Conservation (phyloP, 2,113 vertebrate species). For the Osmerus mordax region DNA sequence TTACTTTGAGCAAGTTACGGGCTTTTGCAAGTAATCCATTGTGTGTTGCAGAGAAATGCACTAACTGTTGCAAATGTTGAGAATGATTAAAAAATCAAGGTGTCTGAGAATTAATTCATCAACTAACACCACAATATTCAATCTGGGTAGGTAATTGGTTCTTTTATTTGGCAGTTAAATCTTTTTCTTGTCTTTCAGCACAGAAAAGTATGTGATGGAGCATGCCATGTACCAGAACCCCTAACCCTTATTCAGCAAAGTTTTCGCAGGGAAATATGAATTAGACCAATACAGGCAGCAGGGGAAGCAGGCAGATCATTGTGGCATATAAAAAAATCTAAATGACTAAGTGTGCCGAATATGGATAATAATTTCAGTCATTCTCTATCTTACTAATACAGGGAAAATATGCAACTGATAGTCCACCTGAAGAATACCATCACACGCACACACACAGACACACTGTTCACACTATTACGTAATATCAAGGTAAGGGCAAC, state of each 20-base stretch:
- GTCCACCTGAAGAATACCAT: slow-evolving; percentile 49
- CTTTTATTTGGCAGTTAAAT: slow-evolving; percentile 68
- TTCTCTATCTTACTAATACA: slow-evolving; percentile 50
- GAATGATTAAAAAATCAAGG: not conserved
- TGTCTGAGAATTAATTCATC: not conserved
- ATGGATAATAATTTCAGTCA: slow-evolving; percentile 59
- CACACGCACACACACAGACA: slow-evolving; percentile 22
- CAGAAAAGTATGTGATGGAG: slow-evolving; percentile 57
- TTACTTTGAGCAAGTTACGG: no score
- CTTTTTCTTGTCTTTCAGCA: slow-evolving; percentile 45
- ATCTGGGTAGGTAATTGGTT: slow-evolving; percentile 57
- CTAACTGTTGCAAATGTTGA: not conserved
- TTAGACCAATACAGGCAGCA: slow-evolving; percentile 59
- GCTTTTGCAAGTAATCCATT: no score
- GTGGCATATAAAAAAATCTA: slow-evolving; percentile 63
- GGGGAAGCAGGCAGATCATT: slow-evolving; percentile 69
- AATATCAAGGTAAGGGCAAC: slow-evolving; percentile 58
- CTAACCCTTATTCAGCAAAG: slow-evolving; percentile 75
- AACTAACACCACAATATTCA: slow-evolving; percentile 4
- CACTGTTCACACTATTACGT: slow-evolving; percentile 44
- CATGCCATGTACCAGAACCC: slow-evolving; percentile 71
- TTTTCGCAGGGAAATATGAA: slow-evolving; percentile 76
- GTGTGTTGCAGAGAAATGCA: no score
- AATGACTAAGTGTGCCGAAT: slow-evolving; percentile 62
- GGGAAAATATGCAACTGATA: slow-evolving; percentile 57